Evolutionary conservation across 2,888 invertebrate species (phyloP), one percentile per base, ranked within the genome.

Genomic region (Choreutis nemorana): DNA sequence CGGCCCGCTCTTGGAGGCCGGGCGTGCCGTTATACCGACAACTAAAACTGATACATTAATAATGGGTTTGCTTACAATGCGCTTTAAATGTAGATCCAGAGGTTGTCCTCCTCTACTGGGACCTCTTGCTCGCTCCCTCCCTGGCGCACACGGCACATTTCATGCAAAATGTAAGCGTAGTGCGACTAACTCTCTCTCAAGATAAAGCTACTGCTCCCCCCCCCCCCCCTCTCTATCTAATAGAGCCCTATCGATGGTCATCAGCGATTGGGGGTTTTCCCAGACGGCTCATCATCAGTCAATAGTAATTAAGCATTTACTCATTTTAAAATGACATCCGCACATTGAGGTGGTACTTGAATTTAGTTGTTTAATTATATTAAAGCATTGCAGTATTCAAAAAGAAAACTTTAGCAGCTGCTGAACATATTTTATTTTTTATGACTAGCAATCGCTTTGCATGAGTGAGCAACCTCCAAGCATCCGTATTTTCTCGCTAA

Each of bases 21-120:
- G 62, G 59, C 61, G 62, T 64, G 59, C 62, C 63, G 49, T 55
- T 57, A 57, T 67, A 62, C 65, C 61, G 62, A 70, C 67, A 73
- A 73, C 77, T 77, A 73, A 75, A 77, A 71, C 66, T 68, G 71
- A 64, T 77, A 70, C 77, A 77, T 78, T 77, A 75, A 70, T 77
- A 78, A 78, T 77, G 64, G 62, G 57, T 63, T 72, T 77, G 75
- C 73, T 78, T 77, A 75, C 77, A 73, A 77, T 77, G 75, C 70
- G 73, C 77, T 78, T 75, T 75, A 78, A 77, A 75, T 77, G 77
- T 78, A 73, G 72, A 73, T 73, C 64, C 63, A 58, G 49, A 55
- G 58, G 48, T 43, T 41, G 52, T 66, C 68, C n/a, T 46, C 55
- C 42, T 11, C 13, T 13, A 11, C 23, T 11, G 10, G 11, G 4